Conservation (phyloP, 2,797 vertebrate species). For the Gymnodraco acuticeps region DNA sequence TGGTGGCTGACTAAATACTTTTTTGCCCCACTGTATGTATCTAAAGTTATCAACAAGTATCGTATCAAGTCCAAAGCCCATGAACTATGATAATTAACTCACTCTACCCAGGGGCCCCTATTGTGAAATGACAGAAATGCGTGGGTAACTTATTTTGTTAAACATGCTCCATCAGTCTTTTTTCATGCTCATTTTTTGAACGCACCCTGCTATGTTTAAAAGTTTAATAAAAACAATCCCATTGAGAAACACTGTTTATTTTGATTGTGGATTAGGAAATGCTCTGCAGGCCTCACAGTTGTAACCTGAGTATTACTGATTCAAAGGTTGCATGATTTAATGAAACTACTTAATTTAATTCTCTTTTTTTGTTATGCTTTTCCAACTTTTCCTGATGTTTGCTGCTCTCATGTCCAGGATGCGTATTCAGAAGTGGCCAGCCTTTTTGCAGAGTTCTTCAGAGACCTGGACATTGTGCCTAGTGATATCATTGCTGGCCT, state of each 20-base stretch:
- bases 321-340: background rate
- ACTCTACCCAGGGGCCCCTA: no score
- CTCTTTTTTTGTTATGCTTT: conserved; percentile 4
- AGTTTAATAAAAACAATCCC: no score
- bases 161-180: no score
- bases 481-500: conserved; percentile 98
- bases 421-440: conserved; percentile 99
- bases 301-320: background rate
- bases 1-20: no score
- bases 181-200: no score
- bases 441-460: conserved; percentile 98
- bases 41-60: background rate
- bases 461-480: conserved; percentile 98
- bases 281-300: no score
- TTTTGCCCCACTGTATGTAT: background rate
- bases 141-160: no score
- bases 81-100: no score
- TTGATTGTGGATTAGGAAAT: no score
- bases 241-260: no score
- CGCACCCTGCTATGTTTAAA: no score
- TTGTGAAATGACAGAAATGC: no score
- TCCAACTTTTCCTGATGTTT: conserved; percentile 8
- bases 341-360: background rate
- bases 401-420: conserved; percentile 83
- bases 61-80: background rate